Conservation (phyloP, 2,113 vertebrate genomes). For the Mastomys natalensis region DNA sequence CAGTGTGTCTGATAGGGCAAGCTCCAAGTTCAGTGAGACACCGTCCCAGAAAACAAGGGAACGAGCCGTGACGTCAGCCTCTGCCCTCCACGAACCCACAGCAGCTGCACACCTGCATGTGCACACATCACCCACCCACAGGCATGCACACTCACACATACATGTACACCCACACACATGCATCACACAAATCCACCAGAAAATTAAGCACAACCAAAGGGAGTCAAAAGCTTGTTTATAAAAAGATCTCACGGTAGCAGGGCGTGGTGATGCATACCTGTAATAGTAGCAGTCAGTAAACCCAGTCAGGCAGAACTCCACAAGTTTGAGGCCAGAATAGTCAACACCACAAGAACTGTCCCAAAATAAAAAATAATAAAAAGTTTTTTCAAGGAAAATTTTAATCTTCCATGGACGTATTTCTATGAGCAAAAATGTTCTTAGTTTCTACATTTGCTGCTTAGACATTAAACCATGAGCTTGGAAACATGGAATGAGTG, state of each 20-base stretch:
- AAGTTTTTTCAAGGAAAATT: background rate
- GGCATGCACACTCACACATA: no score
- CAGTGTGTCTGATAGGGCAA: background rate
- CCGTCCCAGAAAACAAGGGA: no score
- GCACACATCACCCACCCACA: background rate
- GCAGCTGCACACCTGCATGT: background rate
- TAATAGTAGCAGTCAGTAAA: background rate
- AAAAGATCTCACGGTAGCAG: background rate
- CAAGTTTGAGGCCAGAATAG: background rate
- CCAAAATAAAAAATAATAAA: background rate
- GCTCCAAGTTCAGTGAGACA: background rate
- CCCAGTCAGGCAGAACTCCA: no score
- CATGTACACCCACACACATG: background rate
- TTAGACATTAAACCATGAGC: background rate
- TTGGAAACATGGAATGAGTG: background rate
- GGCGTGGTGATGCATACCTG: background rate
- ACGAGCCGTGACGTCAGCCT: background rate
- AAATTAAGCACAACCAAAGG: background rate
- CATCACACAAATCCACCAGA: background rate
- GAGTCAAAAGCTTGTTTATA: slow-evolving; percentile 20
- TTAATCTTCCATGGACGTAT: background rate
- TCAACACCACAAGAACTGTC: background rate
- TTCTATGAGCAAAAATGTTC: slow-evolving; percentile 5
- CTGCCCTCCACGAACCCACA: background rate
- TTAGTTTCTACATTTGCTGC: slow-evolving; percentile 9